phyloP scores from a whole-genome alignment of 1,140 invertebrate genomes.

The Papilio helenus region DNA sequence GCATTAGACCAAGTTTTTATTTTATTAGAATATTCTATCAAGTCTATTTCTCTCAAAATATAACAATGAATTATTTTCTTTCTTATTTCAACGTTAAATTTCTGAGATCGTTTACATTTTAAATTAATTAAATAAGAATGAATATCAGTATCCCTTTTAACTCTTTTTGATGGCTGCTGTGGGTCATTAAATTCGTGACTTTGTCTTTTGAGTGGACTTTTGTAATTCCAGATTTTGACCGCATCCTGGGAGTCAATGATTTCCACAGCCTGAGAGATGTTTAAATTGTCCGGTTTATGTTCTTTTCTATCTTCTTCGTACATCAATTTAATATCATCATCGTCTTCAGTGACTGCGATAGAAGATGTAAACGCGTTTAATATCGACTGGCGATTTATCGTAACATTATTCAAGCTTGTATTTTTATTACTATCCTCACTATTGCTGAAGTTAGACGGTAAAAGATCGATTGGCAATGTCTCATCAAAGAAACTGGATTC shows the following conservation, averaged over 20 bases:
- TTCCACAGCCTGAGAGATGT: constrained; percentile 50
- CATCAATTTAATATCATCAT: constrained; percentile 71
- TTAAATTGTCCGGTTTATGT: constrained; percentile 37
- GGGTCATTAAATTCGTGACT: constrained; percentile 36
- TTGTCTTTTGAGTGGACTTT: constrained; percentile 62
- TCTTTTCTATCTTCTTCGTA: constrained; percentile 66
- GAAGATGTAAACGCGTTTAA: constrained; percentile 71
- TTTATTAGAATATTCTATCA: constrained; percentile 54
- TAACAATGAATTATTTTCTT: constrained; percentile 45
- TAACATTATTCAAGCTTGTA: constrained; percentile 45
- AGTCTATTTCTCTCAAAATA: constrained; percentile 55
- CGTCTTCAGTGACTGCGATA: constrained; percentile 60
- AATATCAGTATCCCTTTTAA: constrained; percentile 47
- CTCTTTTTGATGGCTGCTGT: constrained; percentile 57
- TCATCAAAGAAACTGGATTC: constrained; percentile 83
- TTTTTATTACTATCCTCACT: constrained; percentile 44
- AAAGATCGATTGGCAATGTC: constrained; percentile 66
- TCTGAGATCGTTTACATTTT: constrained; percentile 33
- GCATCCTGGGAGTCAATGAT: constrained; percentile 54
- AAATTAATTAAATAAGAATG: constrained; percentile 34
- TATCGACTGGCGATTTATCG: constrained; percentile 63
- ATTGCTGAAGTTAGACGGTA: constrained; percentile 62
- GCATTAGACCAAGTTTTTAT: constrained; percentile 49
- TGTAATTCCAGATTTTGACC: constrained; percentile 48
- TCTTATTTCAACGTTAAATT: constrained; percentile 42